phyloP scores from a whole-genome alignment of 2,888 invertebrate genomes.

The Caenorhabditis sulstoni region DNA sequence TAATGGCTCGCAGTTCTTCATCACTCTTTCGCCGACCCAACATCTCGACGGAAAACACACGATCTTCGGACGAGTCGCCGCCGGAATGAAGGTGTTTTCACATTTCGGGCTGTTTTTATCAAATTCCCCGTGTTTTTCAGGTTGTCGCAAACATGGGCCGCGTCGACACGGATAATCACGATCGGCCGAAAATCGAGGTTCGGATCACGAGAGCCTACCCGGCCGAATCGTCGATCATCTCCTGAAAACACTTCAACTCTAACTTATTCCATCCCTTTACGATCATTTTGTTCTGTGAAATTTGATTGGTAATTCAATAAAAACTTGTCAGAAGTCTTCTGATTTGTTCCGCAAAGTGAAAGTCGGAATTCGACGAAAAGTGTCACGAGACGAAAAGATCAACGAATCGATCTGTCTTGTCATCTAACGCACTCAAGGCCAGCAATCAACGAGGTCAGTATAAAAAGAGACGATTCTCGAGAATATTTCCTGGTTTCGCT shows the following conservation, averaged over 20 bases:
- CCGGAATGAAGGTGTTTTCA: slow-evolving; percentile 76
- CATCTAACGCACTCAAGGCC: not conserved
- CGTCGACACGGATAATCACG: slow-evolving; percentile 93
- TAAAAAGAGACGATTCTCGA: not conserved
- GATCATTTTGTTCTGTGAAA: not conserved
- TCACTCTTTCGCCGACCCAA: slow-evolving; percentile 95
- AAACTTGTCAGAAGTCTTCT: slow-evolving; percentile 18
- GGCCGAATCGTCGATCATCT: slow-evolving; percentile 60
- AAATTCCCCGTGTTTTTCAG: slow-evolving; percentile 80
- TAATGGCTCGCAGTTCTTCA: slow-evolving; percentile 98
- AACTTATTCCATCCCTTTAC: not conserved
- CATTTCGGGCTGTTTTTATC: not conserved
- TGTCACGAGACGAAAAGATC: slow-evolving; percentile 31
- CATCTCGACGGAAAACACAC: slow-evolving; percentile 98
- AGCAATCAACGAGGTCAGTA: not conserved
- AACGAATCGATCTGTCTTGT: slow-evolving; percentile 25
- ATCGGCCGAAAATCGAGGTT: slow-evolving; percentile 92
- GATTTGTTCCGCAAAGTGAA: too few relatives aligned
- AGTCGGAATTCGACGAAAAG: slow-evolving; percentile 22
- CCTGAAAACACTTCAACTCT: slow-evolving; percentile 15
- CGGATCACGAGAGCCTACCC: slow-evolving; percentile 80
- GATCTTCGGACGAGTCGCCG: slow-evolving; percentile 87
- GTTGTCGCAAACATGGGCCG: slow-evolving; percentile 93
- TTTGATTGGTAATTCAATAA: not conserved
- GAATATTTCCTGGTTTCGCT: not conserved